phyloP scores from a whole-genome alignment of 2,797 vertebrate genomes.

The Tadarida brasiliensis region DNA sequence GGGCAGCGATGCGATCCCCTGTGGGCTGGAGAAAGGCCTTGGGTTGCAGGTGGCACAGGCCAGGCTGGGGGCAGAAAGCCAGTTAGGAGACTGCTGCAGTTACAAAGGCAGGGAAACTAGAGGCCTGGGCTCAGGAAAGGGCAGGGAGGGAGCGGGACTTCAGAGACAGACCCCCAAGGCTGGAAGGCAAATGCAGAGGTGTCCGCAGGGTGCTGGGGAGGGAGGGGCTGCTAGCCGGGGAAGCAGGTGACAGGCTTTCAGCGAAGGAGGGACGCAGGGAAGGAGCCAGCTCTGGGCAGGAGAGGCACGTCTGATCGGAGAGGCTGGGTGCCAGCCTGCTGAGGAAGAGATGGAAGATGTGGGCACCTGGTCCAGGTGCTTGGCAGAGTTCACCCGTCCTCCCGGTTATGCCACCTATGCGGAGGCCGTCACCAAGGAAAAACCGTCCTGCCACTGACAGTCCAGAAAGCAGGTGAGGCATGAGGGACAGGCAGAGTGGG shows the following conservation, averaged over 20 bases:
- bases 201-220: neutral
- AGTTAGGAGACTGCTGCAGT: neutral
- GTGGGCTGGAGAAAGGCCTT: neutral
- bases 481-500: neutral
- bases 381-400: neutral
- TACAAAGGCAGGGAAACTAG: neutral
- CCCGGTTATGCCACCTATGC: neutral
- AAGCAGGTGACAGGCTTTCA: neutral
- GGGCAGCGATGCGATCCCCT: neutral
- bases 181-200: neutral
- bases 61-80: neutral
- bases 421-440: neutral
- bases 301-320: rapidly evolving
- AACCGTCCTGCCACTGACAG: neutral
- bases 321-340: neutral
- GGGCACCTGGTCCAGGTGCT: neutral
- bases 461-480: neutral
- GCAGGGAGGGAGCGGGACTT: neutral
- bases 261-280: rapidly evolving
- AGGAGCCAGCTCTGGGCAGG: neutral
- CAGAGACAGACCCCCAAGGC: neutral
- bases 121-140: neutral
- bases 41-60: neutral
- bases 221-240: no score
- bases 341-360: neutral